Percentiles rank a stretch among this genome's conserved stretches.
phyloP scores from a whole-genome alignment of 2,797 vertebrate species.

The Poeciliopsis gracilis region DNA sequence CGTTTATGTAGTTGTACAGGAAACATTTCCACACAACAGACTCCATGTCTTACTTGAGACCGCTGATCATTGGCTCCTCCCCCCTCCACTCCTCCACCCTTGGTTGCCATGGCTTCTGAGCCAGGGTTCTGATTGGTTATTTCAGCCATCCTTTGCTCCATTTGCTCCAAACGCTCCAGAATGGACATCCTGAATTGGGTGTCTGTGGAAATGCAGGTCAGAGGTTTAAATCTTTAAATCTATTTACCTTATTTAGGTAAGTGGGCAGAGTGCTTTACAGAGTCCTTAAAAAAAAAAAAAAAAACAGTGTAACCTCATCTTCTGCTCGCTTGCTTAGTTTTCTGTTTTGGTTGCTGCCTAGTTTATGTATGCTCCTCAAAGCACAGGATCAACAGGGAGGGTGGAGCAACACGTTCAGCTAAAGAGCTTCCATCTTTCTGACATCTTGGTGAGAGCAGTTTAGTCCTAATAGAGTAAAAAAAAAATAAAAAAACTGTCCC shows the following conservation, averaged over 20 bases:
- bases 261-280: constrained; percentile 36
- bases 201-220: constrained; percentile 78
- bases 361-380: constrained; percentile 58
- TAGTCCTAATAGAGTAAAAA: constrained; percentile 7
- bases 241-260: constrained; percentile 36
- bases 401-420: constrained; percentile 41
- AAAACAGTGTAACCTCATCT: constrained; percentile 77
- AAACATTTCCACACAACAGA: constrained; percentile 11
- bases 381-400: constrained; percentile 45
- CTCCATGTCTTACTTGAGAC: constrained; percentile 72
- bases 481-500: constrained; percentile 37
- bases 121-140: constrained; percentile 92
- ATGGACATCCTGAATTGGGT: constrained; percentile 99
- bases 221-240: constrained; percentile 18
- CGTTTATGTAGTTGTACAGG: constrained; percentile 2
- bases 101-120: constrained; percentile 81
- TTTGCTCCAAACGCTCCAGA: constrained; percentile 97
- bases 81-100: constrained; percentile 80
- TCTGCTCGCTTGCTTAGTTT: constrained; percentile 74
- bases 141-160: constrained; percentile 99
- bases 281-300: constrained; percentile 6
- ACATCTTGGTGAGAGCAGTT: background rate
- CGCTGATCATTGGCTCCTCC: constrained; percentile 83
- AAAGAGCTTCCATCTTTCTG: constrained; percentile 42
- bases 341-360: constrained; percentile 61